Base-by-base conservation (phyloP, 2,113 vertebrate genomes). In the Tetrao urogallus region DNA sequence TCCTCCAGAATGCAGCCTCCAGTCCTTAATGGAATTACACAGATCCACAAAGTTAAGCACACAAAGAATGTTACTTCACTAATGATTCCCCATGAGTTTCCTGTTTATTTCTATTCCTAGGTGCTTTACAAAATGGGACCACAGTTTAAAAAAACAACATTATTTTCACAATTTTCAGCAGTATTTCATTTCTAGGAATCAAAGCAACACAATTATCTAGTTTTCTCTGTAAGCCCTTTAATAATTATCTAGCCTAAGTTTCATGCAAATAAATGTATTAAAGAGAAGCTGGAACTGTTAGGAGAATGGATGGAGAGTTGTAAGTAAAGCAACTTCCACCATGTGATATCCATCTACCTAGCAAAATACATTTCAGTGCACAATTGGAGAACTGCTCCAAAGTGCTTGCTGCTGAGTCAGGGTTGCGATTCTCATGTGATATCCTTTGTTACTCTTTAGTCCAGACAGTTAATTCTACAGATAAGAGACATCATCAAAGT, bases 401-500 rank as follows among this genome's bases (percentile, higher is more conserved):
- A 42, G 17, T 77, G 43, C 84, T 38, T 92, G 60, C 82, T 93
- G 67, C 64, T 90, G 77, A 95, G 57, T 82, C 66, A 96, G 48
- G 38, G 25, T 36, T 90, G 78, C 56, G 83, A 76, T 93, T 88
- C 47, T 72, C 74, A 48, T 20, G 50, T 28, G 91, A 82, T 88
- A 91, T 61, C 24, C 65, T 70, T 80, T 76, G 69, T 89, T 89
- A 83, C 54, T 64, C 85, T 57, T 57, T 71, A 85, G 64, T 75
- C 16, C 45, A 91, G 79, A 73, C 14, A 92, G 57, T 82, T 80
- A 96, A 92, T 88, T 82, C 82, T 54, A 79, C 15, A 93, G 82
- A 43, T 91, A 93, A 94, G 32, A 87, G 24, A 78, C 42, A 76
- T 45, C 32, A 89, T 56, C 70, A 79, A 93, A 79, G 50, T 80